Evolutionary conservation across 2,888 invertebrate species (phyloP), one percentile per base, ranked within the genome.

Genomic region (Andrena praecox): DNA sequence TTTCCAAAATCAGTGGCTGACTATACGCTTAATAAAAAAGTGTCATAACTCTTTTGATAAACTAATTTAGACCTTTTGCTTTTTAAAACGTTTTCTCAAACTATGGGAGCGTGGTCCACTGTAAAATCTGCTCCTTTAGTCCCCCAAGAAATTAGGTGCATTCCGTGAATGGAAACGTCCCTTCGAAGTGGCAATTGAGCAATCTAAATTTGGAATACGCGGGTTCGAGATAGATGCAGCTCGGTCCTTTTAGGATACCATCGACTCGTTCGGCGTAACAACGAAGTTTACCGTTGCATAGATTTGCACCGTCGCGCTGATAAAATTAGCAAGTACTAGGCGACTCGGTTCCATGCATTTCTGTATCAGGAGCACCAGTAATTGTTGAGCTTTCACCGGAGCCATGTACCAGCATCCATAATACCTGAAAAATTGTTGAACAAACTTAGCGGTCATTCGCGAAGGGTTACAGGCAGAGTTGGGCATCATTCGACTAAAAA

Each of bases 211-310:
- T 64, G 64, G 42, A 42, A n/a, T 24, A n/a, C 63, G 2, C 12
- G 20, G 62, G 10, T 12, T 12, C 24, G 4, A 12, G 24, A 56
- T 12, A 56, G 42, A 42, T 16, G 16, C 42, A 42, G 42, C 42
- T 42, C 54, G 54, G 24, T 10, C 7, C 7, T n/a, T 27, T 60
- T 60, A 6, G 1, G 60, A 31, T 31, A 2, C 60, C 12, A 31
- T 20, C 7, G 31, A 31, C 31, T 31, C 52, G 52, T 64, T 24
- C 6, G 52, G 12, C 5, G 1, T 5, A 24, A 24, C 20, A 76
- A 62, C 70, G 59, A 70, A 62, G 27, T 42, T 75, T 60, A 75
- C 69, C 75, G 27, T 42, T 35, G 35, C 52, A 27, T 24, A 76
- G 50, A 42, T 52, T 52, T 70, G 12, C 60, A 62, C 3, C 62